phyloP scores from a whole-genome alignment of 2,113 vertebrate species.

The Spea bombifrons region DNA sequence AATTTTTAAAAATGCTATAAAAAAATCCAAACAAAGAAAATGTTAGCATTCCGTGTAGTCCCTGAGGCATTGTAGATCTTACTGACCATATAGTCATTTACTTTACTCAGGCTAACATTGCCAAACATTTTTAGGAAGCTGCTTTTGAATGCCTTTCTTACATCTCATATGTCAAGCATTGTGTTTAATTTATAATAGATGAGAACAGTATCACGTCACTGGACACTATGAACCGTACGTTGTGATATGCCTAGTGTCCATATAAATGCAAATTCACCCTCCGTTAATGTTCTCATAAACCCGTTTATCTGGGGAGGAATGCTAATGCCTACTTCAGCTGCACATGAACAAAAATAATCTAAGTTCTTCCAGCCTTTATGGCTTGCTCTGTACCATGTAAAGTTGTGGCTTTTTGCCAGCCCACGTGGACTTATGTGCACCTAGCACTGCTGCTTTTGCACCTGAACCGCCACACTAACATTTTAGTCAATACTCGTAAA shows the following conservation, averaged over 20 bases:
- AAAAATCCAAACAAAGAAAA: too few relatives aligned
- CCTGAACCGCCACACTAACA: constrained; percentile 12
- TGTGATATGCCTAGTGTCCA: neutral
- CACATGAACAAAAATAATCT: constrained; percentile 8
- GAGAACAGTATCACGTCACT: neutral
- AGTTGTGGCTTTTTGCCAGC: constrained; percentile 10
- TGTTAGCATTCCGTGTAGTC: too few relatives aligned
- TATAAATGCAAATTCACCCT: neutral
- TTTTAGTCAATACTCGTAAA: constrained; percentile 40
- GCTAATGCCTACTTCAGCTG: neutral
- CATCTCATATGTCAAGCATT: neutral
- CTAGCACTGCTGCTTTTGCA: neutral
- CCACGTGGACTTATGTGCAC: neutral
- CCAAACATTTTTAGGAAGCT: neutral
- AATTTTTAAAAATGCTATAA: too few relatives aligned
- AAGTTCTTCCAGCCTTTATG: constrained; percentile 23
- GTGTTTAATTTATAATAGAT: neutral
- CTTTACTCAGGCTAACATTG: too few relatives aligned
- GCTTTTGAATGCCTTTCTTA: neutral
- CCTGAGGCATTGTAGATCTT: too few relatives aligned
- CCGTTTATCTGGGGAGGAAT: neutral
- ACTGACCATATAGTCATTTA: too few relatives aligned
- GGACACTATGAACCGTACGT: neutral
- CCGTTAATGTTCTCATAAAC: neutral
- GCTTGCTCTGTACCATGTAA: constrained; percentile 7